Base-by-base conservation (phyloP, 2,113 vertebrate genomes). In the Cromileptes altivelis region DNA sequence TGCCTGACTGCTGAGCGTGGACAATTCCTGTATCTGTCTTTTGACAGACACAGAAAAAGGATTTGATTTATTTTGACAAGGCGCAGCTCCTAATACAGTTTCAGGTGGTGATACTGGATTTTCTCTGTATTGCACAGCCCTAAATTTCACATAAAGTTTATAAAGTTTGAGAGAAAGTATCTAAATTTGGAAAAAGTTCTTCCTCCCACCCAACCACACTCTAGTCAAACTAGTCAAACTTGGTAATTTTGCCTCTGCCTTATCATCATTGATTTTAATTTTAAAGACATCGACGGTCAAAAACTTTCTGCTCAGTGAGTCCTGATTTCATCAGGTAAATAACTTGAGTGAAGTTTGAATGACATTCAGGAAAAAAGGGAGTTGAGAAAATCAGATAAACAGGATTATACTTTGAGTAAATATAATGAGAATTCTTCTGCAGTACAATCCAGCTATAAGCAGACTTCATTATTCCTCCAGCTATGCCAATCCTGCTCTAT, bases 301-400 rank as follows among this genome's bases (percentile, higher is more conserved):
- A 55, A 77, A 50, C 19, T 9, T 55, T 58, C 19, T 63, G 67
- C 60, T 65, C 9, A 30, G 45, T 9, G 12, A 61, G 13, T n/a
- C 19, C 15, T 61, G 55, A 68, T 74, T 69, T 55, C 30, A 74
- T 78, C 63, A 67, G 40, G 42, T 42, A 75, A 70, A 70, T 42
- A 75, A 37, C 49, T 42, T 60, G 58, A 14, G 40, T 56, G 23
- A 74, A 42, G 70, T 77, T 42, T 78, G n/a, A 73, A 21, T 50
- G 63, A 67, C 64, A 78, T 80, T 86, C 37, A 78, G 27, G 33
- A 37, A 62, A 58, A 65, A 61, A 61, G 15, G 2, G 6, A 4
- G 11, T 6, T n/a, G 12, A 2, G 55, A 47, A 40, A 75, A 83
- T 80, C 71, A 62, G 62, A 79, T 63, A 69, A 57, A 73, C 17